Percentiles rank a stretch among this genome's conserved stretches.
These are phyloP conservation scores for Tricholauxania praeusta DNA, from an alignment of 2,888 invertebrate genomes.

Conservation along the genomic window DNA sequence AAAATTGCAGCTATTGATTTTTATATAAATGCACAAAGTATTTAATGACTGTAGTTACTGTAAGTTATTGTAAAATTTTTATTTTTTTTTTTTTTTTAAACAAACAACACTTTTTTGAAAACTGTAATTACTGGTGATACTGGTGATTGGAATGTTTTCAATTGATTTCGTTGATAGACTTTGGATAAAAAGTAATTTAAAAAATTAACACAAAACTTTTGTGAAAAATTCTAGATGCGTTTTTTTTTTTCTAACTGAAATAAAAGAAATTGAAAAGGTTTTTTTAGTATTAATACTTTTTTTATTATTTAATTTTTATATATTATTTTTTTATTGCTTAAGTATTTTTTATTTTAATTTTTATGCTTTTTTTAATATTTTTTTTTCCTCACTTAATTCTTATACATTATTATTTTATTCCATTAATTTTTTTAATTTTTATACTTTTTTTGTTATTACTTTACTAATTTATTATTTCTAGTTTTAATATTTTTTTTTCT, in stretches of 20 bases:
- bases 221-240: not conserved
- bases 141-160: no score
- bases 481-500: no score
- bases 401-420: no score
- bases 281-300: constrained; percentile 16
- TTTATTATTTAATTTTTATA: constrained; percentile 10
- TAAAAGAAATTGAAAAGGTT: constrained; percentile 1
- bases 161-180: no score
- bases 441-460: not conserved
- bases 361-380: not conserved
- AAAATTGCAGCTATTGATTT: not conserved
- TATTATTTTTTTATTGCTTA: constrained; percentile 3
- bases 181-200: not conserved
- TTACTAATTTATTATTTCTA: not conserved
- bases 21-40: not conserved
- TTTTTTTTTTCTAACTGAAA: not conserved
- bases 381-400: no score
- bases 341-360: no score
- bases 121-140: no score
- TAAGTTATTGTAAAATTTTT: not conserved
- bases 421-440: no score
- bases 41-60: not conserved
- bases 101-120: not conserved
- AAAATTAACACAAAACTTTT: not conserved
- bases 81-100: not conserved